Percentiles rank a stretch among this genome's conserved stretches.
Conservation (phyloP, 2,797 vertebrate species). For the Cyprinodon diabolis region DNA sequence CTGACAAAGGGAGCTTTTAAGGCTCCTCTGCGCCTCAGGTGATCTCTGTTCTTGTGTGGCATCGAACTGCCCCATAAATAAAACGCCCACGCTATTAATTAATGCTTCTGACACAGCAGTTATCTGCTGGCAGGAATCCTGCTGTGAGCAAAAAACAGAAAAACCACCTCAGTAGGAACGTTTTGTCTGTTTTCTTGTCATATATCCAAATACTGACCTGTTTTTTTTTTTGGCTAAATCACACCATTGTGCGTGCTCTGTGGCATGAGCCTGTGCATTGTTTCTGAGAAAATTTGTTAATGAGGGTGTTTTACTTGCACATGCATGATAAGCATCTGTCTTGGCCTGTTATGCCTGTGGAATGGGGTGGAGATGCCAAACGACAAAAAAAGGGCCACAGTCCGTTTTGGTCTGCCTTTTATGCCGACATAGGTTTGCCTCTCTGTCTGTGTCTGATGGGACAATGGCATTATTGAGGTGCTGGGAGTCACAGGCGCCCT, state of each 20-base stretch:
- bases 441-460: slow-evolving; percentile 66
- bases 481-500: slow-evolving; percentile 77
- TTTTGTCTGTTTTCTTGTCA: slow-evolving; percentile 38
- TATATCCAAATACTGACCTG: slow-evolving; percentile 31
- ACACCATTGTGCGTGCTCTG: slow-evolving; percentile 25
- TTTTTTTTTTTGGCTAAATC: slow-evolving; percentile 15
- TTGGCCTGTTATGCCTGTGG: slow-evolving; percentile 60
- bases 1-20: slow-evolving; percentile 79
- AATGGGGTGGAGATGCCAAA: slow-evolving; percentile 60
- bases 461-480: slow-evolving; percentile 83
- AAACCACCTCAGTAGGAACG: slow-evolving; percentile 50
- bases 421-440: slow-evolving; percentile 48
- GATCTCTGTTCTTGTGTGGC: slow-evolving; percentile 82
- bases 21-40: slow-evolving; percentile 80
- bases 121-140: slow-evolving; percentile 49
- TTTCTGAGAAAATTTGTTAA: slow-evolving; percentile 41
- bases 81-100: slow-evolving; percentile 78
- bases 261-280: slow-evolving; percentile 29
- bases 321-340: slow-evolving; percentile 64
- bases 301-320: slow-evolving; percentile 48
- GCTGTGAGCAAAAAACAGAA: slow-evolving; percentile 61
- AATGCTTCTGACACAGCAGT: slow-evolving; percentile 49
- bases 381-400: slow-evolving; percentile 47
- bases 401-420: slow-evolving; percentile 57
- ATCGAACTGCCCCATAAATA: slow-evolving; percentile 78